A percentile compares a stretch with the other conserved stretches of the same genome.
Evolutionary conservation across 2,113 vertebrate species (phyloP).

Genomic region (Cyprinodon tularosa): DNA sequence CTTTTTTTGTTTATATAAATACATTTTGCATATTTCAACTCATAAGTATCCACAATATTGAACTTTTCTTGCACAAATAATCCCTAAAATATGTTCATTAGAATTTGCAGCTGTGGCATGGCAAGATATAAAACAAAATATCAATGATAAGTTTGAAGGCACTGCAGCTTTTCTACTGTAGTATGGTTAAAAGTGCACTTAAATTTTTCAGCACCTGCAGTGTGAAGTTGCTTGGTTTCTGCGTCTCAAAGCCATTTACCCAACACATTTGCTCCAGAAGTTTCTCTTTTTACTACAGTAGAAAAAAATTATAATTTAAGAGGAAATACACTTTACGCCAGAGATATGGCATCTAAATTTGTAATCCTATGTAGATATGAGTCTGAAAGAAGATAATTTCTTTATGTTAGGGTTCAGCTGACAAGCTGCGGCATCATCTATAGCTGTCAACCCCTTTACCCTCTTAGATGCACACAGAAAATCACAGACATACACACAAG

Average conservation of each 20-base stretch:
- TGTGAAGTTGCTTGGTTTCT: not conserved
- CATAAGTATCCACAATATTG: no score
- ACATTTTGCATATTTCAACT: no score
- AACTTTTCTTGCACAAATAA: no score
- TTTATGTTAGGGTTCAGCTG: not conserved
- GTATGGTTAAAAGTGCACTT: not conserved
- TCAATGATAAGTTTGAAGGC: not conserved
- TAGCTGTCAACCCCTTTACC: not conserved
- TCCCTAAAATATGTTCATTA: not conserved
- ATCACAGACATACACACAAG: not conserved
- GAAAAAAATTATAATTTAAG: constrained; percentile 6
- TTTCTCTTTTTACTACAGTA: not conserved
- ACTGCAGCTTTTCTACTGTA: not conserved
- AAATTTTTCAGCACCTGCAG: not conserved
- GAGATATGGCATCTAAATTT: constrained; percentile 7
- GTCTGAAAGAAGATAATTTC: constrained; percentile 10
- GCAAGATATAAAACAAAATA: not conserved
- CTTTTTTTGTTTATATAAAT: no score
- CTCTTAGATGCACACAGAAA: not conserved
- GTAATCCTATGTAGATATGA: constrained; percentile 32
- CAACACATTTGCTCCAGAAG: constrained; percentile 28
- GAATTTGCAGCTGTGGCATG: not conserved
- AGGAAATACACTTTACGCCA: constrained; percentile 1
- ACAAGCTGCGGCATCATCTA: not conserved
- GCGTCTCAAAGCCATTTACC: constrained; percentile 6